Evolutionary conservation across 2,888 invertebrate genomes (phyloP).

Genomic region (Drosophila phalerata): DNA sequence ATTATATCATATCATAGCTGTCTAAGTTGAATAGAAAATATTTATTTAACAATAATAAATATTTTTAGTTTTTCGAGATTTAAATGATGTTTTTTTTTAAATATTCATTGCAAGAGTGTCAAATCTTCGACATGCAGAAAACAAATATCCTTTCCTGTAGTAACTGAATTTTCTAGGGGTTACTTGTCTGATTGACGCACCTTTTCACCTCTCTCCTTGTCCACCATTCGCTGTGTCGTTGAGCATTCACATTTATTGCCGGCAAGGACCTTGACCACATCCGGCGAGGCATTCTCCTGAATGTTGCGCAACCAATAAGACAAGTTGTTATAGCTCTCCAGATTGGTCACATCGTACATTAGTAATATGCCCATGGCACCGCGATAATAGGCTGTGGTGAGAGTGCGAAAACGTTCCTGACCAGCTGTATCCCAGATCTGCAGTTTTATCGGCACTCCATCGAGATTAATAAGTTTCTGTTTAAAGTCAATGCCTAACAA

Average conservation of each 20-base stretch:
- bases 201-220: slow-evolving; percentile 92
- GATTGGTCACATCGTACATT: slow-evolving; percentile 95
- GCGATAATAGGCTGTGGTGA: slow-evolving; percentile 95
- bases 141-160: neutral
- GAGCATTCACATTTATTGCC: slow-evolving; percentile 94
- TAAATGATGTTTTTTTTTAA: no score
- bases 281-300: slow-evolving; percentile 95
- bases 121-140: neutral
- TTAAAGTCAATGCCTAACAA: slow-evolving; percentile 93
- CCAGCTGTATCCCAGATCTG: slow-evolving; percentile 94
- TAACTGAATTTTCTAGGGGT: neutral
- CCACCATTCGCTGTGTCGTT: slow-evolving; percentile 91
- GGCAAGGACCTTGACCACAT: slow-evolving; percentile 93
- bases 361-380: slow-evolving; percentile 96
- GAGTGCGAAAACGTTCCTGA: slow-evolving; percentile 87
- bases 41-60: no score
- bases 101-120: neutral
- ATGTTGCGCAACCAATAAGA: slow-evolving; percentile 96
- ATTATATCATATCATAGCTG: no score
- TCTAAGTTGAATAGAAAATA: no score
- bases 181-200: slow-evolving; percentile 84
- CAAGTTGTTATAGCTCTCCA: slow-evolving; percentile 95
- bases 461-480: slow-evolving; percentile 94
- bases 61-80: no score
- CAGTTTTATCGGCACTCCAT: slow-evolving; percentile 92